These are phyloP conservation scores for Mobula hypostoma DNA, from an alignment of 2,113 vertebrate genomes.

Conservation along the genomic window DNA sequence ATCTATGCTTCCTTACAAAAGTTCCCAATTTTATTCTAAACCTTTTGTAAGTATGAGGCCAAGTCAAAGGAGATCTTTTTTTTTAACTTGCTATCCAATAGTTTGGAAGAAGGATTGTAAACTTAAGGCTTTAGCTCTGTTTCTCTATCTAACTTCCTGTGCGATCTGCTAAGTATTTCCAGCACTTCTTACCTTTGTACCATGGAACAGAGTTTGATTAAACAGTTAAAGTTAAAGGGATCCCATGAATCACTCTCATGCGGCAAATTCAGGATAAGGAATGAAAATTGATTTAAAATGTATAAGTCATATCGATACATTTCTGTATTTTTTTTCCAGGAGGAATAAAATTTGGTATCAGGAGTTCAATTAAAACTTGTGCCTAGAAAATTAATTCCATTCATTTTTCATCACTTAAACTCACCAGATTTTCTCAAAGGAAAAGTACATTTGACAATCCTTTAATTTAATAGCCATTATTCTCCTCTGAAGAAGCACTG, in stretches of 20 bases:
- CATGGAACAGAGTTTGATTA: not conserved
- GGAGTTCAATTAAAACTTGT: not conserved
- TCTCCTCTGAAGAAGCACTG: too few relatives aligned
- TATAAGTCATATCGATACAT: too few relatives aligned
- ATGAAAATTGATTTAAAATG: not conserved
- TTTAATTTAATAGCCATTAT: too few relatives aligned
- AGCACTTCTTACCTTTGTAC: too few relatives aligned
- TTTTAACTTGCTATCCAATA: not conserved
- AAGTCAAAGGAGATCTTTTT: not conserved
- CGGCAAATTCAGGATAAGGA: not conserved
- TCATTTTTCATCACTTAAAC: too few relatives aligned
- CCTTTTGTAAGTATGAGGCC: not conserved
- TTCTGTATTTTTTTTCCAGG: not conserved
- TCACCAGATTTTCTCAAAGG: too few relatives aligned
- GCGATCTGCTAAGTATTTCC: too few relatives aligned
- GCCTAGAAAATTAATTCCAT: too few relatives aligned
- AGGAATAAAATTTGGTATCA: not conserved
- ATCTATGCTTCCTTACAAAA: not conserved
- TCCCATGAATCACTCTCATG: not conserved
- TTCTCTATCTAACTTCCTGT: too few relatives aligned
- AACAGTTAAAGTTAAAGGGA: not conserved
- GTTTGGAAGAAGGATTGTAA: too few relatives aligned
- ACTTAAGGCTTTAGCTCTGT: too few relatives aligned
- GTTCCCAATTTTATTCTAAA: not conserved
- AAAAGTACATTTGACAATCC: too few relatives aligned